phyloP scores from a whole-genome alignment of 2,888 invertebrate genomes.

The Tipula helvola region DNA sequence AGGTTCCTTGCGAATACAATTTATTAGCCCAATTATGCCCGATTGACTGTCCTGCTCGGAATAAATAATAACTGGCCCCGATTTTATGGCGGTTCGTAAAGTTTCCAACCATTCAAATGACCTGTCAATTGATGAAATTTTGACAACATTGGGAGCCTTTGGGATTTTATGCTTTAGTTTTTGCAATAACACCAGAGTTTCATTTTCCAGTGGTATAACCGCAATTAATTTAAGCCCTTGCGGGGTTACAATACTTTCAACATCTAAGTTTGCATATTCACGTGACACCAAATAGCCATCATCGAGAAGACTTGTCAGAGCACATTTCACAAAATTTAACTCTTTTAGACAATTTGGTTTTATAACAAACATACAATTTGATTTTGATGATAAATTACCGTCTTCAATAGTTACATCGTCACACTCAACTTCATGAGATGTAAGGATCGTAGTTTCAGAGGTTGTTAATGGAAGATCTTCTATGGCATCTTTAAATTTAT shows the following conservation, averaged over 20 bases:
- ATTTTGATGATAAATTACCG: slow-evolving; percentile 39
- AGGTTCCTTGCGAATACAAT: slow-evolving; percentile 72
- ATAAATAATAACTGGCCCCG: slow-evolving; percentile 37
- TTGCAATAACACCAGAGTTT: slow-evolving; percentile 27
- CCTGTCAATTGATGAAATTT: slow-evolving; percentile 24
- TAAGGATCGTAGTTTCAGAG: slow-evolving; percentile 47
- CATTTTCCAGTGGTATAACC: slow-evolving; percentile 25
- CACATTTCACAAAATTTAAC: slow-evolving; percentile 31
- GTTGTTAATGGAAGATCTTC: slow-evolving; percentile 57
- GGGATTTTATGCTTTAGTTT: slow-evolving; percentile 20
- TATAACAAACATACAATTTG: slow-evolving; percentile 29
- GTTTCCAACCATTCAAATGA: slow-evolving; percentile 28
- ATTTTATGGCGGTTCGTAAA: slow-evolving; percentile 24
- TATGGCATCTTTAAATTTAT: slow-evolving; percentile 43
- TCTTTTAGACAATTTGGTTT: slow-evolving; percentile 22
- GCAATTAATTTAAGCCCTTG: slow-evolving; percentile 24
- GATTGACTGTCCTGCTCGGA: slow-evolving; percentile 52
- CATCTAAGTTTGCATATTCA: slow-evolving; percentile 41
- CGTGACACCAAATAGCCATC: slow-evolving; percentile 49
- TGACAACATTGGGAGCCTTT: slow-evolving; percentile 21
- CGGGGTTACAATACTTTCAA: slow-evolving; percentile 25
- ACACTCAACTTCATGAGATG: slow-evolving; percentile 27
- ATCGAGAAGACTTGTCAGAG: slow-evolving; percentile 40
- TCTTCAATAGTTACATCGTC: slow-evolving; percentile 46
- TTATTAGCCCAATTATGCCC: slow-evolving; percentile 80